Evolutionary conservation across 2,888 invertebrate species (phyloP), one percentile per base, ranked within the genome.

Genomic region (Diarsia rubi): DNA sequence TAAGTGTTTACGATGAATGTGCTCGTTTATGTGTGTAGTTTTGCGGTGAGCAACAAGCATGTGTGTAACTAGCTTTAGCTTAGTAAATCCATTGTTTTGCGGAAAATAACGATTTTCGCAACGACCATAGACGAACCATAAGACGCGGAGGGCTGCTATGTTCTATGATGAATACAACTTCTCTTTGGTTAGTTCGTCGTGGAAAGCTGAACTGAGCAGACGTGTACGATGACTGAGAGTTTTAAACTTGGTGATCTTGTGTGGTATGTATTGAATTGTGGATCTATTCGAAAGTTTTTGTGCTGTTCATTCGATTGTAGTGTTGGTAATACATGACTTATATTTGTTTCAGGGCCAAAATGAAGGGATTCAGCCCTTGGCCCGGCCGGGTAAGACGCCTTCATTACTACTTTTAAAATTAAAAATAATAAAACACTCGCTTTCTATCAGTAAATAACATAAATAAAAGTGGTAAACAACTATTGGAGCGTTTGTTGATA

Each of bases 321-420:
- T 81, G 79, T 66, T 68, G 79, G 63, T 89, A 90, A 90, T 76
- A 69, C 44, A 69, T 83, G 69, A 72, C 52, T 79, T 88, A 84
- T 90, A 77, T 92, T 96, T 96, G 96, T 96, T 96, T 92, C 97
- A 99, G 99, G 99, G 99, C 99, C 77, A 99, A 99, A 97, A 99
- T 99, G 99, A 99, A 99, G 97, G 98, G 99, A 89, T 99, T 98
- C 97, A 98, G 99, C 87, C 98, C 99, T 85, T 99, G 99, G 99
- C 99, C 99, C 83, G 99, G 99, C 96, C 98, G 98, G 98, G 99
- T 99, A 97, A 98, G 98, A 98, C 93, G 94, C 91, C n/a, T 90
- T 91, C 89, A 85, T 87, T 91, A 91, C 89, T 88, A 84, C 90
- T 89, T 86, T 85, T 80, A 72, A 45, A 71, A 45, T 73, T 74